Conservation (phyloP, 2,113 vertebrate genomes). For the Alexandromys fortis region DNA sequence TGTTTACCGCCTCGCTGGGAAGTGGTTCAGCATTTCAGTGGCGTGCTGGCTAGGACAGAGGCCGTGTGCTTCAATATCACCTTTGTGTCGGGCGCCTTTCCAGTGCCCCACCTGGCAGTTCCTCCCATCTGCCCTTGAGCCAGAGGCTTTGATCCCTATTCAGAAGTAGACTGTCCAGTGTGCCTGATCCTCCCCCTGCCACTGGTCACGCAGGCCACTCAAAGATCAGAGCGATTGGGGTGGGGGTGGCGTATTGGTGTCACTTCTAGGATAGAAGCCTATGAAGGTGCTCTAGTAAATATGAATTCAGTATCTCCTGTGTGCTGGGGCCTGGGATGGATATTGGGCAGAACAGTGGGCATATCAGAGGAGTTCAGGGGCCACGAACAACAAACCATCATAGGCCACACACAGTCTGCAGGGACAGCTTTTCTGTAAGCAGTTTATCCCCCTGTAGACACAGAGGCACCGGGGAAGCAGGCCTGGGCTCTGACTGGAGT, state of each 20-base stretch:
- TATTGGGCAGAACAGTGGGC: not conserved
- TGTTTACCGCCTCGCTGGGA: not conserved
- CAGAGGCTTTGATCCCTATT: constrained; percentile 4
- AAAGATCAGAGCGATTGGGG: not conserved
- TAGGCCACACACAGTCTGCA: not conserved
- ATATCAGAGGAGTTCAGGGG: not conserved
- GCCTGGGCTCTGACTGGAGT: not conserved
- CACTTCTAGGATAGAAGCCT: not conserved
- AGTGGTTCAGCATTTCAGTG: not conserved
- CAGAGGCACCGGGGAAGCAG: not conserved
- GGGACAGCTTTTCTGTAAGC: not conserved
- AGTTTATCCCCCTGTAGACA: not conserved
- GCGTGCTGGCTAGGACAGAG: not conserved
- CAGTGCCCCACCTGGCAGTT: not conserved
- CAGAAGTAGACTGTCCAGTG: not conserved
- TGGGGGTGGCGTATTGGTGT: not conserved
- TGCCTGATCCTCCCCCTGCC: not conserved
- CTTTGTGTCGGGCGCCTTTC: not conserved
- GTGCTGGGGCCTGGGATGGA: not conserved
- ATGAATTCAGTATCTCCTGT: not conserved
- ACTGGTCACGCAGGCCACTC: not conserved
- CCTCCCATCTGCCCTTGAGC: not conserved
- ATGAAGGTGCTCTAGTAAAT: not conserved
- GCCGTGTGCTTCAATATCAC: not conserved
- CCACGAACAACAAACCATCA: not conserved